Conservation (phyloP, 2,888 invertebrate species). For the Himalopsyche anomala region DNA sequence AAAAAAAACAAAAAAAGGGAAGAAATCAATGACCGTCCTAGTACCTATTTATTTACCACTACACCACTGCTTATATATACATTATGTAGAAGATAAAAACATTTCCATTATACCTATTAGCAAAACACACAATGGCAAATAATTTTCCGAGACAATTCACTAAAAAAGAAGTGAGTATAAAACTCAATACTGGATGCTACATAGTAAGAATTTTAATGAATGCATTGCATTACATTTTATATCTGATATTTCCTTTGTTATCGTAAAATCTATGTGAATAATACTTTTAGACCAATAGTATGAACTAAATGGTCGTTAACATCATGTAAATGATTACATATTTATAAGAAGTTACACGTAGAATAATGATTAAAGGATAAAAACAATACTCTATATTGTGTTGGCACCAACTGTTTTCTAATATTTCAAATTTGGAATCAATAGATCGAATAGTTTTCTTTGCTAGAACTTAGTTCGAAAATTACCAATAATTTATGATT, state of each 20-base stretch:
- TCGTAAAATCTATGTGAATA: slow-evolving; percentile 2
- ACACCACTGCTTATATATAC: too few species aligned
- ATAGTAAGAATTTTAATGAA: not conserved
- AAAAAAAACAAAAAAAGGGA: too few species aligned
- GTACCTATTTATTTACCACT: too few species aligned
- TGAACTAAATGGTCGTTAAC: not conserved
- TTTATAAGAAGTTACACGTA: not conserved
- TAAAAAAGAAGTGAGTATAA: not conserved
- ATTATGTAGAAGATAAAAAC: not conserved
- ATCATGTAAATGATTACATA: not conserved
- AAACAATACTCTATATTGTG: not conserved
- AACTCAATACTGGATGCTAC: not conserved
- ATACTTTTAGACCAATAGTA: not conserved
- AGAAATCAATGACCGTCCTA: too few species aligned
- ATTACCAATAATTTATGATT: not conserved
- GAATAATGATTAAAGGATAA: too few species aligned
- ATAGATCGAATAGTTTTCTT: not conserved
- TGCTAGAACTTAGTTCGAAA: not conserved
- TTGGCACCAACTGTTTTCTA: not conserved
- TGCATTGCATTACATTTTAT: not conserved
- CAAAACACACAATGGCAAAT: not conserved
- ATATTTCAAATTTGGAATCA: not conserved
- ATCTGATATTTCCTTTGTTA: slow-evolving; percentile 29
- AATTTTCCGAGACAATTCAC: not conserved
- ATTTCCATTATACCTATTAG: not conserved